Evolutionary conservation across 2,797 vertebrate genomes (phyloP).

Genomic region (Nasua narica): DNA sequence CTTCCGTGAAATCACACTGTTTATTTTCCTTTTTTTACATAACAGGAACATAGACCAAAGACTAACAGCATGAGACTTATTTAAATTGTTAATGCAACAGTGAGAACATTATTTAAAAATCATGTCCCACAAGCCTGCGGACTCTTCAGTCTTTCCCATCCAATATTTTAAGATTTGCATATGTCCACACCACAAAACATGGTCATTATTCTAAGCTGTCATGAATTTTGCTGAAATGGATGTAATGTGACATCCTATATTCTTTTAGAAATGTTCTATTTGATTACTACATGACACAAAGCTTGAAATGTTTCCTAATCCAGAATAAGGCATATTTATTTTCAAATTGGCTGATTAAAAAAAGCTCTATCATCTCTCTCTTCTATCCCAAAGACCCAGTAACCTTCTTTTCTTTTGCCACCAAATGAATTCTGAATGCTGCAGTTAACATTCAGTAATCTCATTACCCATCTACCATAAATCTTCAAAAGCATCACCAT

Average conservation of each 20-base stretch:
- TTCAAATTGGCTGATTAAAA: constrained; percentile 76
- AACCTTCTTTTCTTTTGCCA: constrained; percentile 65
- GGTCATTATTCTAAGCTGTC: neutral
- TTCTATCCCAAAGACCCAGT: constrained; percentile 50
- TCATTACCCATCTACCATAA: constrained; percentile 81
- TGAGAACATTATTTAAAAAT: neutral
- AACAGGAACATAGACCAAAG: neutral
- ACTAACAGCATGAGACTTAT: neutral
- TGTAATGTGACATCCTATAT: constrained; percentile 48
- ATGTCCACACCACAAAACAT: constrained; percentile 49
- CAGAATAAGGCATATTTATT: constrained; percentile 72
- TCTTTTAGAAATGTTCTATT: constrained; percentile 63
- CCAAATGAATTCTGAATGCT: constrained; percentile 79
- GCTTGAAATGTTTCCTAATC: constrained; percentile 65
- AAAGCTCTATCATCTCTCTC: constrained; percentile 67
- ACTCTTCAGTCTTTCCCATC: constrained; percentile 1
- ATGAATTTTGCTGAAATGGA: constrained; percentile 61
- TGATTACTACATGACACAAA: constrained; percentile 64
- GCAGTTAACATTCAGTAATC: constrained; percentile 81
- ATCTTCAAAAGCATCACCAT: constrained; percentile 81
- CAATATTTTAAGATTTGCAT: constrained; percentile 38
- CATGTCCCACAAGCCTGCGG: neutral
- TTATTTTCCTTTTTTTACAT: constrained; percentile 11
- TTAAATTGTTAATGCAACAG: neutral
- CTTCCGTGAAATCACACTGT: neutral